These are phyloP conservation scores for Argyresthia goedartella DNA, from an alignment of 2,888 invertebrate species.

Conservation along the genomic window DNA sequence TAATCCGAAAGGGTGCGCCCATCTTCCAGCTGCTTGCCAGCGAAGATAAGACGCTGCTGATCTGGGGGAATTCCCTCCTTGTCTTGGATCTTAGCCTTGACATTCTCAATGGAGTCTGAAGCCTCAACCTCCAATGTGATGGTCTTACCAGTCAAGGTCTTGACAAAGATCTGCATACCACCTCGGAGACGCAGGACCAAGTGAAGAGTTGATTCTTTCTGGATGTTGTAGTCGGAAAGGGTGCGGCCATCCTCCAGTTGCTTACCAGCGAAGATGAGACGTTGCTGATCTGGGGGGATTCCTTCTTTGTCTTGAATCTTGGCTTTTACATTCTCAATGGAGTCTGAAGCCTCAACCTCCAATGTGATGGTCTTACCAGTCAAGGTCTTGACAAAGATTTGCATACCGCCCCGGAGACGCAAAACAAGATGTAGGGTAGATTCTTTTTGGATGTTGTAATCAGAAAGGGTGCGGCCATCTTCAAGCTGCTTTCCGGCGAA, in stretches of 20 bases:
- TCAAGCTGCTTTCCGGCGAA: slow-evolving; percentile 16
- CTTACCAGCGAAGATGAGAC: slow-evolving; percentile 8
- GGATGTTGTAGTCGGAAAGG: slow-evolving; percentile 9
- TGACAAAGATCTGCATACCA: slow-evolving; percentile 34
- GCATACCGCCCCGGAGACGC: slow-evolving; percentile 10
- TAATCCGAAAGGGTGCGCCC: slow-evolving; percentile 34
- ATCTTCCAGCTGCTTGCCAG: slow-evolving; percentile 34
- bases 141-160: slow-evolving; percentile 33
- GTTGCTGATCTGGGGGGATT: slow-evolving; percentile 8
- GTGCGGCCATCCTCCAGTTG: slow-evolving; percentile 9
- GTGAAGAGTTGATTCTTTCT: slow-evolving; percentile 6
- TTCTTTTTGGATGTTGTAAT: slow-evolving; percentile 16
- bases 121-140: slow-evolving; percentile 31
- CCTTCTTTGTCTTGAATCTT: slow-evolving; percentile 9
- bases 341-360: slow-evolving; percentile 7
- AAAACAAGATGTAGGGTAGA: slow-evolving; percentile 9
- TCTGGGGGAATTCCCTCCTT: slow-evolving; percentile 38
- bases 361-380: slow-evolving; percentile 7
- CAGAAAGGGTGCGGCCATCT: slow-evolving; percentile 15
- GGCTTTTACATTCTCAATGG: slow-evolving; percentile 8
- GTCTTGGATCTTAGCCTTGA: slow-evolving; percentile 35
- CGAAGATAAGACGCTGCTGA: slow-evolving; percentile 33
- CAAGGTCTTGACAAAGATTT: slow-evolving; percentile 8
- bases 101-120: slow-evolving; percentile 33
- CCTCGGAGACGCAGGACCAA: slow-evolving; percentile 12